A percentile compares a stretch with the other conserved stretches of the same genome.
These are phyloP conservation scores for Chloropsis hardwickii DNA, from an alignment of 2,113 vertebrate genomes.

Conservation along the genomic window DNA sequence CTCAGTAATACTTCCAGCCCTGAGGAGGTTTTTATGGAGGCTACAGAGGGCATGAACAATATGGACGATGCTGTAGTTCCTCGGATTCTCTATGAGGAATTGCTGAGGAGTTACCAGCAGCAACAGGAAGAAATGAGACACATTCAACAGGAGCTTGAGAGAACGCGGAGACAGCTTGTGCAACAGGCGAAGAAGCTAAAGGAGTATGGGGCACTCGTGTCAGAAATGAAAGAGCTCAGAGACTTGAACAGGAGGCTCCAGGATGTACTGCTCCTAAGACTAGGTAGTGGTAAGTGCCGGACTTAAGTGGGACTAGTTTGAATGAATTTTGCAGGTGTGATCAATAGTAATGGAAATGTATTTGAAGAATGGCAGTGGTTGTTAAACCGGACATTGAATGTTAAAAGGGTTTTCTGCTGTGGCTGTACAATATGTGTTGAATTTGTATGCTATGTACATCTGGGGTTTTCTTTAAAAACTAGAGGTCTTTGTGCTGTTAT, in stretches of 20 bases:
- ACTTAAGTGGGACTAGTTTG: slow-evolving; percentile 55
- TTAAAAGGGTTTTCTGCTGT: slow-evolving; percentile 53
- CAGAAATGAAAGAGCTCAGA: slow-evolving; percentile 98
- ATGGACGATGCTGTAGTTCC: slow-evolving; percentile 87
- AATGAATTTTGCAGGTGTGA: slow-evolving; percentile 52
- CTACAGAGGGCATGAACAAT: slow-evolving; percentile 71
- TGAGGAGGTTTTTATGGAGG: slow-evolving; percentile 76
- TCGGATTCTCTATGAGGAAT: slow-evolving; percentile 92
- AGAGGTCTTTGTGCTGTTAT: slow-evolving; percentile 32
- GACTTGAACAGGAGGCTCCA: slow-evolving; percentile 98
- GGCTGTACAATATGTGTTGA: slow-evolving; percentile 40
- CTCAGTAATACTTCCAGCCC: slow-evolving; percentile 74
- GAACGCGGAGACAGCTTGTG: slow-evolving; percentile 93
- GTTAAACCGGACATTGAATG: slow-evolving; percentile 54
- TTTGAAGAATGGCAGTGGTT: slow-evolving; percentile 48
- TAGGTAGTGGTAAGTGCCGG: slow-evolving; percentile 91
- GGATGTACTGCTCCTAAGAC: slow-evolving; percentile 93
- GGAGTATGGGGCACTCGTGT: slow-evolving; percentile 93
- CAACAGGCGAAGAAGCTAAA: slow-evolving; percentile 99
- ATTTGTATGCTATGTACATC: slow-evolving; percentile 58
- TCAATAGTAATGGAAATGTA: slow-evolving; percentile 15
- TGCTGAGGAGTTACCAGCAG: slow-evolving; percentile 95
- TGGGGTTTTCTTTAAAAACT: slow-evolving; percentile 41
- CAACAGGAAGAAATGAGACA: slow-evolving; percentile 97
- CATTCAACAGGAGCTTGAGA: slow-evolving; percentile 95